phyloP scores from a whole-genome alignment of 2,113 vertebrate species.

The Halcyon senegalensis region DNA sequence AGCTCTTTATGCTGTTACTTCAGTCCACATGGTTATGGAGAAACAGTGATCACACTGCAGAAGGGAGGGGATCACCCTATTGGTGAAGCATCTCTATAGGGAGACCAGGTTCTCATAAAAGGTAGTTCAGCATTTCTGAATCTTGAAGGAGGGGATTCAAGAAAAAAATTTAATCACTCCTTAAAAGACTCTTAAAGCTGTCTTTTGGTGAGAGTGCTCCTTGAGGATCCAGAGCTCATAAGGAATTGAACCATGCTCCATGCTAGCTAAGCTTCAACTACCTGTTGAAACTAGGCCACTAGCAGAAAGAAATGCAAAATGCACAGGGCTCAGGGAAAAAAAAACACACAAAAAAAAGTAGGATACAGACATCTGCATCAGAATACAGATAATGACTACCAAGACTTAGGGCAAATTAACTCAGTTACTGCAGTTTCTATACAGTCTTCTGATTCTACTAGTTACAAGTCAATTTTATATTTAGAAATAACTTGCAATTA shows the following conservation, averaged over 20 bases:
- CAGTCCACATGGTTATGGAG: background rate
- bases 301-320: background rate
- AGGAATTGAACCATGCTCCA: background rate
- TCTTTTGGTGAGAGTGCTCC: background rate
- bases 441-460: background rate
- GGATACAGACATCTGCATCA: background rate
- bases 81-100: background rate
- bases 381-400: background rate
- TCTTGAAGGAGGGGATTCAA: background rate
- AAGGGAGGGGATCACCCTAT: background rate
- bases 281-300: background rate
- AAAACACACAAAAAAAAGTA: background rate
- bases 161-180: background rate
- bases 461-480: background rate
- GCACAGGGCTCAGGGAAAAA: background rate
- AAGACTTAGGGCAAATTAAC: background rate
- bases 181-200: background rate
- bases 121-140: background rate
- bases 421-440: background rate
- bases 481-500: background rate
- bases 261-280: background rate
- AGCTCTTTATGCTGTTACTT: background rate
- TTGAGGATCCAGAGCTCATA: background rate
- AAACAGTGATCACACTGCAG: background rate
- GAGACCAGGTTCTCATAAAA: background rate